Base-by-base conservation (phyloP, 2,797 vertebrate species). In the Melanotaenia maccullochi region DNA sequence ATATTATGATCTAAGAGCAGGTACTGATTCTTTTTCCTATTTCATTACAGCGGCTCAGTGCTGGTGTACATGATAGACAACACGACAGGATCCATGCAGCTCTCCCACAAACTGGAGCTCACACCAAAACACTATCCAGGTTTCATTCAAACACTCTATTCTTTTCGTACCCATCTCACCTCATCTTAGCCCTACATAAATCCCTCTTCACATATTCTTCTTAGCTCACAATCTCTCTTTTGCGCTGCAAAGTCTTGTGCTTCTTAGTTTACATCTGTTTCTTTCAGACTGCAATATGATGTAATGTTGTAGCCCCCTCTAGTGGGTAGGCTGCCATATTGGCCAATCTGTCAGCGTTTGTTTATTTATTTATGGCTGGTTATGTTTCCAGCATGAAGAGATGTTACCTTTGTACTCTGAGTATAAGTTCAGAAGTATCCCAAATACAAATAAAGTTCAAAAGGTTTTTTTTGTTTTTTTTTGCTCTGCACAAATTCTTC, bases 31-130 rank as follows among this genome's bases (percentile, higher is more conserved):
- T 60, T 60, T n/a, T 47, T 47, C 25, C 42, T 25, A 5, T 28
- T 30, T 61, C 58, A 16, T 91, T 92, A 14, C 92, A 99, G 98
- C 11, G 97, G 98, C 72, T 96, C 96, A 8, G 98, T 99, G 78
- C 93, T 98, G 82, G 97, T 99, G 71, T 99, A 97, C 92, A 97
- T 96, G 56, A 95, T 99, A 67, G 98, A 99, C 93, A 97, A 94
- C 77, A 94, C 96, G 2, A 98, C 97, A 33, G 97, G 97, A 65
- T 96, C 96, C 68, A 97, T 99, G 98, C 97, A 97, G 89, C 94
- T 99, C 22, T 98, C 97, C 54, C 98, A 99, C 94, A 99, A 96
- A 86, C 93, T 99, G 92, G 97, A 99, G 85, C 92, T 99, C 77
- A 99, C 97, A 73, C 96, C 98, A 57, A 99, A 99, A 94, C 97